Base-by-base conservation (phyloP, 2,113 vertebrate species). In the Chiloscyllium plagiosum region DNA sequence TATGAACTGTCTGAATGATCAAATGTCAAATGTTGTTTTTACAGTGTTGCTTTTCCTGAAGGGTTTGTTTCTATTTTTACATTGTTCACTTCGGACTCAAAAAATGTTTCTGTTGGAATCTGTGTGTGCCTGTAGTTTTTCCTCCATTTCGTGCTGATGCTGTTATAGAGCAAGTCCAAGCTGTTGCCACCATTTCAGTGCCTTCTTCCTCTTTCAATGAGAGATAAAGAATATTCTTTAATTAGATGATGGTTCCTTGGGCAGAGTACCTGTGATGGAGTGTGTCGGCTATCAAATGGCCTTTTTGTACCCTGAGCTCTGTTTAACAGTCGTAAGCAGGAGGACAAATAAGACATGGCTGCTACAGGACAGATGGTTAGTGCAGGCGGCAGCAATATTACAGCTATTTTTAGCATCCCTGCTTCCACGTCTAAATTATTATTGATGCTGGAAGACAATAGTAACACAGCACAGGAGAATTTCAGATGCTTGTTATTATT, bases 261-360 rank as follows among this genome's bases (percentile, higher is more conserved):
- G 10, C 86, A 87, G 0, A 29, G 29, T n/a, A 92, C 56, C 56
- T 13, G 19, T n/a, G 61, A 66, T 37, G 89, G 89, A 93, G 61
- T 93, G 8, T 93, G 89, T 3, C 66, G 33, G 15, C 61, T 37
- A 66, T 66, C 61, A 93, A 93, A 93, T 93, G 89, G 65, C 65
- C 89, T 66, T 66, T 66, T 61, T 66, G 19, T 37, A n/a, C 33
- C 89, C 65, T 93, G 24, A 52, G 33, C 17, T 65, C 89, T 93
- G 89, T 66, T 66, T 66, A 93, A 93, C n/a, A 93, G 89, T 61
- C 89, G 17, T 42, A 66, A 93, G 89, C 61, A 66, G 37, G 89
- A 93, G 89, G 89, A 93, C 89, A 93, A 93, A 93, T 93, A 93
- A 93, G 89, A 93, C 89, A 19, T 93, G 89, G 89, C n/a, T 93